These are phyloP conservation scores for Drosophila punjabiensis DNA, from an alignment of 1,140 invertebrate species.

Conservation along the genomic window DNA sequence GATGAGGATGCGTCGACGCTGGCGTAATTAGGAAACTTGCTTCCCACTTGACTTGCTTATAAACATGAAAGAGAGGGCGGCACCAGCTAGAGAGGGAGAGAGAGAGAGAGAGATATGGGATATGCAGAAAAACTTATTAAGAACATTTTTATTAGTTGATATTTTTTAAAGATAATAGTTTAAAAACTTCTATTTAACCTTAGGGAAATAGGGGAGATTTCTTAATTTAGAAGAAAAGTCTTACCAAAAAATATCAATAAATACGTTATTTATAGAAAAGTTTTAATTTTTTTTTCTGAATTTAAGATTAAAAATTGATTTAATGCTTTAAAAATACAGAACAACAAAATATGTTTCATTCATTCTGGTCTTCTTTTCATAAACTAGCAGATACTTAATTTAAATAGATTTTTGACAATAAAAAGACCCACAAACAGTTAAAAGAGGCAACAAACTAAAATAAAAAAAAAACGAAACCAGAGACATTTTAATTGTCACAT, in stretches of 20 bases:
- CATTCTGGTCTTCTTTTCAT: not conserved
- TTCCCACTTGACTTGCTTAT: slow-evolving; percentile 71
- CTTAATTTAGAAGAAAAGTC: no score
- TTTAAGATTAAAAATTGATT: no score
- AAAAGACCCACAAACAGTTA: not conserved
- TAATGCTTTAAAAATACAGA: not conserved
- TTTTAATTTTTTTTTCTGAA: no score
- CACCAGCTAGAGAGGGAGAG: not conserved
- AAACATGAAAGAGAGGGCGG: slow-evolving; percentile 5
- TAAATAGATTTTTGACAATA: slow-evolving; percentile 4
- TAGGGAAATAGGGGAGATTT: no score
- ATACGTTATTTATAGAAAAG: no score
- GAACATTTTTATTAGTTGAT: no score
- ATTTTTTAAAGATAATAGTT: slow-evolving; percentile 7
- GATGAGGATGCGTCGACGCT: slow-evolving; percentile 57
- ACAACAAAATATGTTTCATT: not conserved
- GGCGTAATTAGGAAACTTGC: slow-evolving; percentile 78
- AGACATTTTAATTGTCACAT: slow-evolving; percentile 68
- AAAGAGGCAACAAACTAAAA: not conserved
- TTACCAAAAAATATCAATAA: no score
- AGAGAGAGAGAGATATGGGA: no score
- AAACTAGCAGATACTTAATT: slow-evolving; percentile 15
- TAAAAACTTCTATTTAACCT: no score
- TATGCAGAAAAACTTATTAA: not conserved
- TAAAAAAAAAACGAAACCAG: not conserved